Conservation (phyloP, 2,797 vertebrate genomes). For the Coracias cyanogaster region DNA sequence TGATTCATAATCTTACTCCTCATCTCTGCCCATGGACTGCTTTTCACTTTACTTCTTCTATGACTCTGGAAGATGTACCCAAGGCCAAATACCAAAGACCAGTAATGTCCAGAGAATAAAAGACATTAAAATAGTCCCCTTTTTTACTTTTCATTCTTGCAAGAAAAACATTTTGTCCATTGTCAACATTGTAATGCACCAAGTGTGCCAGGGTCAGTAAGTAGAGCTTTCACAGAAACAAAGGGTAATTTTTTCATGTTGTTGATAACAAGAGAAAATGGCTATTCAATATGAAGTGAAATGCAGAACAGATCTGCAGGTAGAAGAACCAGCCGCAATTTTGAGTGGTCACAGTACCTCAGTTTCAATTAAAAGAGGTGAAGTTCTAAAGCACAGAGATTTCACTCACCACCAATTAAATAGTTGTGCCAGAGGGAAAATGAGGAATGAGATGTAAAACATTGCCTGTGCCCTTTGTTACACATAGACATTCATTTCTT, state of each 20-base stretch:
- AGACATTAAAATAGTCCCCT: neutral
- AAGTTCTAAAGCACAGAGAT: neutral
- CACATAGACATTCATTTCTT: neutral
- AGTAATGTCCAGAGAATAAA: neutral
- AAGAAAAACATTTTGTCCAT: neutral
- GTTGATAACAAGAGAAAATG: neutral
- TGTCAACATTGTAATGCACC: neutral
- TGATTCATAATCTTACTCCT: neutral
- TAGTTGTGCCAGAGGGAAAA: conserved; percentile 5
- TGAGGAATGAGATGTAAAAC: neutral
- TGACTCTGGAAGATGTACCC: neutral
- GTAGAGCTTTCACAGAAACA: neutral
- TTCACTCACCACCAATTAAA: conserved; percentile 34
- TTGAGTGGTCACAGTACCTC: neutral
- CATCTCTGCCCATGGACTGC: neutral
- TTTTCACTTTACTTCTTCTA: neutral
- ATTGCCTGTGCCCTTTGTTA: neutral
- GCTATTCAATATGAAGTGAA: neutral
- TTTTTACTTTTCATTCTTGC: neutral
- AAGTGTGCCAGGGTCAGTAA: neutral
- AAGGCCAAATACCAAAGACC: neutral
- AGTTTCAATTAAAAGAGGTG: conserved; percentile 8
- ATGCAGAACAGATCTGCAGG: neutral
- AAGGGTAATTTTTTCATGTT: neutral
- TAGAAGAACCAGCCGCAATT: neutral